phyloP scores from a whole-genome alignment of 2,113 vertebrate genomes.

The Grammomys dolichurus region DNA sequence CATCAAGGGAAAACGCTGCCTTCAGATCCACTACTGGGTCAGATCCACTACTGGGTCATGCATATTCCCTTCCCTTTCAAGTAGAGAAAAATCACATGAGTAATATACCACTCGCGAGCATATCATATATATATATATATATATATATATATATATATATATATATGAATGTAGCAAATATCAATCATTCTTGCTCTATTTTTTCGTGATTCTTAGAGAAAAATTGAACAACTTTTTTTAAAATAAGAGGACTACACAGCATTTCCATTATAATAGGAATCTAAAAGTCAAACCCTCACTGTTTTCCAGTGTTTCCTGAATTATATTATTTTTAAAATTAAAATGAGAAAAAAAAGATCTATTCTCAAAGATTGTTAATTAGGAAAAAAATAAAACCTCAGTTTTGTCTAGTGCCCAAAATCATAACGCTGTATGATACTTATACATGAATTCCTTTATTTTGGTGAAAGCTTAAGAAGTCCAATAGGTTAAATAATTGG shows the following conservation, averaged over 20 bases:
- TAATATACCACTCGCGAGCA: slow-evolving; percentile 84
- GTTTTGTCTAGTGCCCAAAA: slow-evolving; percentile 13
- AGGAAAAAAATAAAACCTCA: neutral
- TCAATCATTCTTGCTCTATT: slow-evolving; percentile 74
- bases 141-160: slow-evolving; percentile 49
- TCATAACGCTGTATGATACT: neutral
- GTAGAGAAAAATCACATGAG: slow-evolving; percentile 85
- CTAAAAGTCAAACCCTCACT: slow-evolving; percentile 56
- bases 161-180: slow-evolving; percentile 82
- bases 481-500: neutral
- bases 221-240: slow-evolving; percentile 73
- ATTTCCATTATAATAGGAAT: slow-evolving; percentile 71
- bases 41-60: slow-evolving; percentile 78
- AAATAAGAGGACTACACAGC: slow-evolving; percentile 58
- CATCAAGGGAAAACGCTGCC: slow-evolving; percentile 86
- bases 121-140: slow-evolving; percentile 33
- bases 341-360: neutral
- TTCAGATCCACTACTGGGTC: slow-evolving; percentile 78
- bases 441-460: slow-evolving; percentile 9
- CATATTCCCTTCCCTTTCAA: slow-evolving; percentile 84
- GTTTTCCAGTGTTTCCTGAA: slow-evolving; percentile 29
- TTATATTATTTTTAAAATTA: slow-evolving; percentile 33
- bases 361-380: slow-evolving; percentile 27
- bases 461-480: slow-evolving; percentile 4
- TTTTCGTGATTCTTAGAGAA: slow-evolving; percentile 60